Evolutionary conservation across 2,888 invertebrate species (phyloP).

Genomic region (Ptilodon capucinus): DNA sequence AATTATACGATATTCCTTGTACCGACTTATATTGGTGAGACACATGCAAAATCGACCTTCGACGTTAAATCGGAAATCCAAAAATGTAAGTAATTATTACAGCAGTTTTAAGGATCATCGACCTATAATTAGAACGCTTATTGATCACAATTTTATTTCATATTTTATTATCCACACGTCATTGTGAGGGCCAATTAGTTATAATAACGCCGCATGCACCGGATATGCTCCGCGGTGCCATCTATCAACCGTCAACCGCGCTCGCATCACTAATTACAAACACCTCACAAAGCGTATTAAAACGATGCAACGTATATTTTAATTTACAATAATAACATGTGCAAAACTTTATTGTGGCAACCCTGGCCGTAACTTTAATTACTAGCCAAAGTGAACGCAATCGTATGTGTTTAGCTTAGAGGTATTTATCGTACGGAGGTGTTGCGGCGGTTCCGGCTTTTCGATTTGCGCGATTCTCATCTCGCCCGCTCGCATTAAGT

Average conservation of each 20-base stretch:
- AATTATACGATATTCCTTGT: too few species aligned
- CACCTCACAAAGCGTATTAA: conserved; percentile 63
- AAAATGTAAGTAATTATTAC: not conserved
- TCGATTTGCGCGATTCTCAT: conserved; percentile 37
- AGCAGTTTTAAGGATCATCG: not conserved
- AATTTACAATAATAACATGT: conserved; percentile 72
- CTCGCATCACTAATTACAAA: conserved; percentile 65
- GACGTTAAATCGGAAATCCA: too few species aligned
- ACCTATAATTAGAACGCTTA: conserved; percentile 3
- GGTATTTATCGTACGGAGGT: conserved; percentile 41
- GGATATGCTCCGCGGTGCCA: conserved; percentile 38
- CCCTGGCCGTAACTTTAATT: conserved; percentile 5
- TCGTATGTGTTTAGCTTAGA: conserved; percentile 42
- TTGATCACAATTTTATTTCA: not conserved
- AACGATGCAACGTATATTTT: conserved; percentile 71
- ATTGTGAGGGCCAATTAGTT: conserved; percentile 32
- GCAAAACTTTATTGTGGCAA: conserved; percentile 36
- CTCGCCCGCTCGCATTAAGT: conserved; percentile 78
- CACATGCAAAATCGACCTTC: too few species aligned
- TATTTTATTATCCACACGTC: not conserved
- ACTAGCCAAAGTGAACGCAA: conserved; percentile 31
- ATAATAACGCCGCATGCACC: conserved; percentile 42
- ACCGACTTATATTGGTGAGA: too few species aligned
- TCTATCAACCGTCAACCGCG: conserved; percentile 53
- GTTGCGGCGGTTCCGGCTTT: conserved; percentile 44